A percentile compares a stretch with the other conserved stretches of the same genome.
Evolutionary conservation across 2,113 vertebrate species (phyloP).

Genomic region (Rhinogobius similis): DNA sequence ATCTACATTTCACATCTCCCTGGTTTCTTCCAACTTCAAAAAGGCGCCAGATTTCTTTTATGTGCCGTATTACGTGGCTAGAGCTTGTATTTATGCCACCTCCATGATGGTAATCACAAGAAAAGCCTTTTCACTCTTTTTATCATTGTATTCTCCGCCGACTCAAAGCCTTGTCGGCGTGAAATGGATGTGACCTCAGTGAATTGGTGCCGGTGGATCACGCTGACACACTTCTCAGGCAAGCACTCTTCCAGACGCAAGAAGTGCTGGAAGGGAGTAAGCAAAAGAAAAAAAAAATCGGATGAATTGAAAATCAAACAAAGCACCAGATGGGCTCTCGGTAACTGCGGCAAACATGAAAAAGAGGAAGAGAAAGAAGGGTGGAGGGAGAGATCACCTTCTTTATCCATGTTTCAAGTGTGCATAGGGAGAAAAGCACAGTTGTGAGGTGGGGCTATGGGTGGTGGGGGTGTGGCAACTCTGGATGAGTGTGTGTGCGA

Average conservation of each 20-base stretch:
- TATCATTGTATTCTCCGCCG: background rate
- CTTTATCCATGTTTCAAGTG: slow-evolving; percentile 33
- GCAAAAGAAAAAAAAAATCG: slow-evolving; percentile 33
- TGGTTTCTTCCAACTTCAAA: background rate
- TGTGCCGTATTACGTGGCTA: background rate
- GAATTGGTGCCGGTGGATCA: slow-evolving; percentile 22
- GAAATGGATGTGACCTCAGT: slow-evolving; percentile 37
- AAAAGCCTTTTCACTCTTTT: background rate
- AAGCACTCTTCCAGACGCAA: slow-evolving; percentile 5
- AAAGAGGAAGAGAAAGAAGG: slow-evolving; percentile 29
- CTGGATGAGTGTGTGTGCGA: slow-evolving; percentile 73
- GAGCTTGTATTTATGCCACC: background rate
- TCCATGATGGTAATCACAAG: background rate
- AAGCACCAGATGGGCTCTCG: slow-evolving; percentile 73
- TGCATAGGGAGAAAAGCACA: slow-evolving; percentile 30
- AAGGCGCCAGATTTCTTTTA: background rate
- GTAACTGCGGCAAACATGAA: slow-evolving; percentile 50
- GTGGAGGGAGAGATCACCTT: slow-evolving; percentile 44
- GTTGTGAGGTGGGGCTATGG: slow-evolving; percentile 26
- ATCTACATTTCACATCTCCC: background rate
- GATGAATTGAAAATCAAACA: slow-evolving; percentile 61
- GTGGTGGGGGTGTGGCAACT: slow-evolving; percentile 58
- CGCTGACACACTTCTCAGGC: slow-evolving; percentile 10
- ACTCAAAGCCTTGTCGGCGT: slow-evolving; percentile 6
- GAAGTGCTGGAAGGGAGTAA: slow-evolving; percentile 16